Evolutionary conservation across 2,113 vertebrate genomes (phyloP), one percentile per base, ranked within the genome.

Genomic region (Bubo scandiacus): DNA sequence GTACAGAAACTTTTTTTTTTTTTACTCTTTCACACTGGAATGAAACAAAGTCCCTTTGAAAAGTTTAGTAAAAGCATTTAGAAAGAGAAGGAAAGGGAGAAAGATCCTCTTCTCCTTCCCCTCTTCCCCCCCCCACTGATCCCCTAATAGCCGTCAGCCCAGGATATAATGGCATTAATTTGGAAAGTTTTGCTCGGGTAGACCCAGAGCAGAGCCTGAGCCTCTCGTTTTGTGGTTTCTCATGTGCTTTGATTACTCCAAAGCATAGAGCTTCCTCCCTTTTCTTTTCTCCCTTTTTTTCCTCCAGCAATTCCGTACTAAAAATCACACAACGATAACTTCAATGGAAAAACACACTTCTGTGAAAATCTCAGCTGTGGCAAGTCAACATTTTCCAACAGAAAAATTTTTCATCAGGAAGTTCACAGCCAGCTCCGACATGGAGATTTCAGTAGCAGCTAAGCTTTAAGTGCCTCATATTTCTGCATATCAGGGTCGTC

Each of bases 401-500:
- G 77, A 38, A 72, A 45, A 27, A 54, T 43, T 32, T 79, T 82
- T 75, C 77, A 49, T 40, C 34, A n/a, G 75, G n/a, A 67, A 58
- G 17, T 61, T 94, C 12, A 0, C 52, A 88, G 78, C 61, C 68
- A 52, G 81, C 52, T 89, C 87, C 7, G 1, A 21, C 62, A 58
- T 15, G 1, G 3, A 61, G 81, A 75, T 61, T 84, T 68, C 11
- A 2, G 90, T 29, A 88, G 79, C 87, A 77, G 54, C 81, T 57
- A 7, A 57, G 63, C 84, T 96, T 71, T 95, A 80, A 96, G 87
- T 77, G 81, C 78, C 58, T 92, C 85, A 38, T 91, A 93, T 92
- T 93, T 97, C 94, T 96, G 96, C 96, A 92, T 94, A 96, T 58
- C 74, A 34, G 90, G 62, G 59, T 93, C 22, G 0, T 86, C 93